phyloP scores from a whole-genome alignment of 2,888 invertebrate species.

The Aphidius colemani region DNA sequence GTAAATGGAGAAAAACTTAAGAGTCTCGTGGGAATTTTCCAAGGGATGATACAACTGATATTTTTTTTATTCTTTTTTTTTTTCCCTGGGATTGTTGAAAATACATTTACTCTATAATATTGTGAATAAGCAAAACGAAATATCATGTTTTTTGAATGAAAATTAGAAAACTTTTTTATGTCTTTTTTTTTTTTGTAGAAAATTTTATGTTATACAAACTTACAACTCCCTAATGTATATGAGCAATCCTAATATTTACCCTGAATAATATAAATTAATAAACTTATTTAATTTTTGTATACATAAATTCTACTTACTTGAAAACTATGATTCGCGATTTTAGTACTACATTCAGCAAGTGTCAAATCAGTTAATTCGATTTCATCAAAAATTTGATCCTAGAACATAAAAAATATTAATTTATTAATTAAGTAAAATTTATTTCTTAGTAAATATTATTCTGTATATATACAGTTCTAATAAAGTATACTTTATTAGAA shows the following conservation, averaged over 20 bases:
- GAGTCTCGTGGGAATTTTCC: background rate
- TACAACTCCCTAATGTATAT: background rate
- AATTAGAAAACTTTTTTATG: no score
- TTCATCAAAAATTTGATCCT: constrained; percentile 89
- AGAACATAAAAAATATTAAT: constrained; percentile 59
- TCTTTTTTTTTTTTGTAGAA: no score
- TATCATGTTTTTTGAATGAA: no score
- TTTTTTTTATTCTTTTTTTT: background rate
- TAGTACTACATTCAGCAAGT: constrained; percentile 85
- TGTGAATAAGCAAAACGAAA: no score
- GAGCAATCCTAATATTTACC: background rate
- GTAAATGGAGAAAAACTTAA: background rate
- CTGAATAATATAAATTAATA: background rate
- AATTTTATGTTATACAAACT: background rate
- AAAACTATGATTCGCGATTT: constrained; percentile 86
- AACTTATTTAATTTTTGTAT: background rate
- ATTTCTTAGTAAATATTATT: no score
- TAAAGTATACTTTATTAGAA: no score
- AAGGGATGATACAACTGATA: background rate
- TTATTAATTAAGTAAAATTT: background rate
- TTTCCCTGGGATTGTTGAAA: background rate
- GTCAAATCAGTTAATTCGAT: constrained; percentile 83
- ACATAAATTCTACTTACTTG: constrained; percentile 66
- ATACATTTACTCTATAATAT: background rate
- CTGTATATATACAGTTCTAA: no score